Conservation (phyloP, 2,888 invertebrate species). For the Petrophora chlorosata region DNA sequence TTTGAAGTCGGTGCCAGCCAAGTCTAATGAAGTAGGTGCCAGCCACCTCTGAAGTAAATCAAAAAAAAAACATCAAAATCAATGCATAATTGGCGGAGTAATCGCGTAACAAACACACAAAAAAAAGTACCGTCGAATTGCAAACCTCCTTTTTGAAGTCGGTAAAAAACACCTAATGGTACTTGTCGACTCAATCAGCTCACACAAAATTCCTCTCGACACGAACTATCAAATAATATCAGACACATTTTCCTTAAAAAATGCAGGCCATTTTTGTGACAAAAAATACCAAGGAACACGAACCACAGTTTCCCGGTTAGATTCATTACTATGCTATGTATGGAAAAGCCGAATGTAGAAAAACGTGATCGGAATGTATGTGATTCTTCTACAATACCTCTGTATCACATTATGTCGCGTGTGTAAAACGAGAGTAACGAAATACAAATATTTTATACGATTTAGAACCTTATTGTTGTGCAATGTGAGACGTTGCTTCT, state of each 20-base stretch:
- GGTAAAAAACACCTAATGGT: too few relatives aligned
- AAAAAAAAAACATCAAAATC: too few relatives aligned
- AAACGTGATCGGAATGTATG: slow-evolving; percentile 42
- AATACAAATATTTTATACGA: background rate
- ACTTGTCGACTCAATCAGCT: slow-evolving; percentile 8
- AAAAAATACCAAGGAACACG: slow-evolving; percentile 23
- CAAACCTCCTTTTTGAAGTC: too few relatives aligned
- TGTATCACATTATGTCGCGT: slow-evolving; percentile 26
- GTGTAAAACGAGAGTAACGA: slow-evolving; percentile 14
- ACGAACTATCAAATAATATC: slow-evolving; percentile 20
- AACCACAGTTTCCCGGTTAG: slow-evolving; percentile 38
- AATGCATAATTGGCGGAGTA: too few relatives aligned
- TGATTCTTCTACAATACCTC: slow-evolving; percentile 21
- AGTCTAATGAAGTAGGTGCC: too few relatives aligned
- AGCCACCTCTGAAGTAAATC: too few relatives aligned
- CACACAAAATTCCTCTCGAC: slow-evolving; percentile 13
- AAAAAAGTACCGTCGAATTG: too few relatives aligned
- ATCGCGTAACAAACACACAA: too few relatives aligned
- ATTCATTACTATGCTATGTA: slow-evolving; percentile 46
- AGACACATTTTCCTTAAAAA: slow-evolving; percentile 18
- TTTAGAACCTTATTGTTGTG: too few relatives aligned
- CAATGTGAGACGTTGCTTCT: too few relatives aligned
- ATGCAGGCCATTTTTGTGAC: slow-evolving; percentile 13
- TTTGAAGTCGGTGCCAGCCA: too few relatives aligned
- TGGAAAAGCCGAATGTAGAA: slow-evolving; percentile 42